Conservation (phyloP, 23 tunicate genomes). For the Phallusia fumigata region DNA sequence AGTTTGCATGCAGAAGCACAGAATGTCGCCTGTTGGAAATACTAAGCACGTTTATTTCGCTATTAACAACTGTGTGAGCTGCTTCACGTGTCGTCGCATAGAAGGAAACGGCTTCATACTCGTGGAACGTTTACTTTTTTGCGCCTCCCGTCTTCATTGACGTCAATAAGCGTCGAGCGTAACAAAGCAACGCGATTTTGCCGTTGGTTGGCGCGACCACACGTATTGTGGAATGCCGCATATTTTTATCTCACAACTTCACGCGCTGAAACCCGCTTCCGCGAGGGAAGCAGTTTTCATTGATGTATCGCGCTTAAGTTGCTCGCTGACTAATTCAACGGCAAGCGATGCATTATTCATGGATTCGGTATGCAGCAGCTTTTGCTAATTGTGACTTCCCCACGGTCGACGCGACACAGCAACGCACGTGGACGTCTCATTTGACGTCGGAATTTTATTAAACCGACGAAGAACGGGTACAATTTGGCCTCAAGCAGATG, state of each 20-base stretch:
- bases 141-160: background rate
- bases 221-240: background rate
- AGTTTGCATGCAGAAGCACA: too few species aligned
- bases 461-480: too few species aligned
- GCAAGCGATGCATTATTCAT: background rate
- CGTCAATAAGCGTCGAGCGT: conserved; percentile 9
- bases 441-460: too few species aligned
- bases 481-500: too few species aligned
- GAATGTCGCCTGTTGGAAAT: too few species aligned
- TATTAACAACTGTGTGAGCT: too few species aligned
- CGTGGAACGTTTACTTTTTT: background rate
- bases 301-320: too few species aligned
- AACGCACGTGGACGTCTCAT: background rate
- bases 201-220: background rate
- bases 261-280: background rate
- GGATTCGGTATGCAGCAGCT: background rate
- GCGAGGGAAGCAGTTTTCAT: conserved; percentile 4
- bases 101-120: background rate
- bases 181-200: conserved; percentile 12
- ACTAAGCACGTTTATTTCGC: too few species aligned
- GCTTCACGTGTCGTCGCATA: too few species aligned
- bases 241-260: background rate
- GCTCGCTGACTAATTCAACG: background rate
- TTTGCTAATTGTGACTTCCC: background rate
- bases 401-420: background rate